phyloP scores from a whole-genome alignment of 92 coral and sea anemone species.

The Diadumene lineata region DNA sequence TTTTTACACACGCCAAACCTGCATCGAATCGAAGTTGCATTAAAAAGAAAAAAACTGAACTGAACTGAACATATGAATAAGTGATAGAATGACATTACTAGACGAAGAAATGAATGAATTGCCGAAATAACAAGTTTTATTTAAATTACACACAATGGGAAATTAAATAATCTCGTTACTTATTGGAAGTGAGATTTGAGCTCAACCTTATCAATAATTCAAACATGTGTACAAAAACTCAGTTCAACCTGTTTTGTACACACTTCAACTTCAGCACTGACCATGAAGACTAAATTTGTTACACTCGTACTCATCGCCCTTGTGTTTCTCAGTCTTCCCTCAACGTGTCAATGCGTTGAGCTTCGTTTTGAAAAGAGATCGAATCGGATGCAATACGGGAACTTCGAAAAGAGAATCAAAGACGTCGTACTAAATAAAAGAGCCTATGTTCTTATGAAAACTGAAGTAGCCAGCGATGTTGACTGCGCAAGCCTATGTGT shows the following conservation, averaged over 20 bases:
- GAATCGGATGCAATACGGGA: neutral
- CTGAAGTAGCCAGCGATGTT: slow-evolving; percentile 3
- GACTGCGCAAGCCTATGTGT: slow-evolving; percentile 7
- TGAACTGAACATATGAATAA: too few species aligned
- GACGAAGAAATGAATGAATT: too few species aligned
- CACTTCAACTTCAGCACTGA: neutral
- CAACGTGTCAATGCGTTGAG: neutral
- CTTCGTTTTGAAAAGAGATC: neutral
- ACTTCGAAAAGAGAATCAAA: slow-evolving; percentile 9
- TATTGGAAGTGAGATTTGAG: neutral
- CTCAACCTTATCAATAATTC: neutral
- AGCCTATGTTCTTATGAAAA: neutral
- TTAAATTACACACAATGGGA: neutral
- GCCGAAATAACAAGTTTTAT: too few species aligned
- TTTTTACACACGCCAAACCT: too few species aligned
- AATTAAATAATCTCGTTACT: neutral
- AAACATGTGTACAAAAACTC: too few species aligned
- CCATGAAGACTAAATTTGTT: neutral
- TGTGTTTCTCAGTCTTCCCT: neutral
- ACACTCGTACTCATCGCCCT: neutral
- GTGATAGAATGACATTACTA: too few species aligned
- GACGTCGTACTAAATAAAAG: neutral
- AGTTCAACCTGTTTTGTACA: too few species aligned
- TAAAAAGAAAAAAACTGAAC: too few species aligned
- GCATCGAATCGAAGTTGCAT: too few species aligned